These are phyloP conservation scores for Eupithecia abbreviata DNA, from an alignment of 2,888 invertebrate genomes.

Conservation along the genomic window DNA sequence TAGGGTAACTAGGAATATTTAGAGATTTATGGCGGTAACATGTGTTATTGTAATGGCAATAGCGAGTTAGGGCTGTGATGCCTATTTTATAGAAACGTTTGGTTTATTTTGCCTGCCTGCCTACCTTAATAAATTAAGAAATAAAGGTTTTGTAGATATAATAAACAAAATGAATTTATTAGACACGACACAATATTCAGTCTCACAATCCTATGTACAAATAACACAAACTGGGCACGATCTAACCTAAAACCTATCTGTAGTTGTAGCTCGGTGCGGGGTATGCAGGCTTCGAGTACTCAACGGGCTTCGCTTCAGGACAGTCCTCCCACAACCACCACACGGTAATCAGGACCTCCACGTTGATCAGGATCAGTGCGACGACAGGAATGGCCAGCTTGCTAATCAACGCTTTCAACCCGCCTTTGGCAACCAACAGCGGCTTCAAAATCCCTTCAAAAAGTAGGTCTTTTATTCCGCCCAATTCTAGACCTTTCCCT, in stretches of 20 bases:
- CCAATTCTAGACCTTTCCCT: constrained; percentile 60
- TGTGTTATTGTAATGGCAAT: constrained; percentile 11
- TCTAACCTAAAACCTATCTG: constrained; percentile 44
- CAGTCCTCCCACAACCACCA: constrained; percentile 83
- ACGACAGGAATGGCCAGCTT: constrained; percentile 75
- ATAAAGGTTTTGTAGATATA: neutral
- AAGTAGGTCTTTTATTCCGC: constrained; percentile 68
- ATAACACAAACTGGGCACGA: constrained; percentile 53
- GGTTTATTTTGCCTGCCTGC: neutral
- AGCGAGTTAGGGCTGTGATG: neutral
- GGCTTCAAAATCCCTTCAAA: constrained; percentile 73
- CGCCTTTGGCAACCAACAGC: constrained; percentile 66
- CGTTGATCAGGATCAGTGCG: constrained; percentile 69
- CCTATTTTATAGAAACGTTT: constrained; percentile 6
- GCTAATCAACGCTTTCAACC: constrained; percentile 70
- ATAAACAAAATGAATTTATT: constrained; percentile 29
- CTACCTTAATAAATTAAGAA: neutral
- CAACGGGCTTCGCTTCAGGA: constrained; percentile 47
- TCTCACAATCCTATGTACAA: constrained; percentile 43
- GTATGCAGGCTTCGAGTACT: constrained; percentile 48
- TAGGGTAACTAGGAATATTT: constrained; percentile 16
- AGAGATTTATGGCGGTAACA: constrained; percentile 16
- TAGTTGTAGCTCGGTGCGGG: constrained; percentile 59
- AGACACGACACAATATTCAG: constrained; percentile 39
- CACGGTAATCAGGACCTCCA: constrained; percentile 71